Evolutionary conservation across 2,113 vertebrate genomes (phyloP).

Genomic region (Echinops telfairi): DNA sequence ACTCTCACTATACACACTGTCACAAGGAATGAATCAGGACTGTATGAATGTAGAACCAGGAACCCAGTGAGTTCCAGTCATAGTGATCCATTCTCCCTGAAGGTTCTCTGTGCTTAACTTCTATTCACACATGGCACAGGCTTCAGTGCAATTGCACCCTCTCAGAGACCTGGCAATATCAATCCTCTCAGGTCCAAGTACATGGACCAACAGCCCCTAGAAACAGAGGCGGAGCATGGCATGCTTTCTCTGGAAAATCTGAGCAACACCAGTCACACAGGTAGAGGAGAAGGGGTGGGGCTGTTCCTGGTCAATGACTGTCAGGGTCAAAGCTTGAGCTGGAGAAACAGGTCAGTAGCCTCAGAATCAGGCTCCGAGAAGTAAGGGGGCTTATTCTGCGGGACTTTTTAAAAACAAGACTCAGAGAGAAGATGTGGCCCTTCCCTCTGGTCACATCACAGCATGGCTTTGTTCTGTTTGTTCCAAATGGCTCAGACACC

Average conservation of each 20-base stretch:
- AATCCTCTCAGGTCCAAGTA: neutral
- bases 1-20: neutral
- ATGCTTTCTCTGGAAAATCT: neutral
- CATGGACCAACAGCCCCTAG: neutral
- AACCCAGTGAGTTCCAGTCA: neutral
- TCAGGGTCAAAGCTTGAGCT: neutral
- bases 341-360: too few species aligned
- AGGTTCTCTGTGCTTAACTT: conserved; percentile 71
- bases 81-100: conserved; percentile 68
- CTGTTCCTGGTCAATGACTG: neutral
- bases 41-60: conserved; percentile 47
- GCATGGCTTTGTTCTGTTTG: conserved; percentile 55
- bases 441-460: neutral
- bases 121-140: accelerated
- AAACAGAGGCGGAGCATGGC: neutral
- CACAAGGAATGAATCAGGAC: conserved; percentile 55
- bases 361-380: neutral
- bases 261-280: neutral
- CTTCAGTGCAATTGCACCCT: neutral
- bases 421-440: neutral
- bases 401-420: neutral
- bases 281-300: neutral
- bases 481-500: conserved; percentile 59
- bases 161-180: neutral
- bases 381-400: neutral